Percentiles rank a stretch among this genome's conserved stretches.
These are phyloP conservation scores for Anhinga rufa DNA, from an alignment of 2,113 vertebrate genomes.

Conservation along the genomic window DNA sequence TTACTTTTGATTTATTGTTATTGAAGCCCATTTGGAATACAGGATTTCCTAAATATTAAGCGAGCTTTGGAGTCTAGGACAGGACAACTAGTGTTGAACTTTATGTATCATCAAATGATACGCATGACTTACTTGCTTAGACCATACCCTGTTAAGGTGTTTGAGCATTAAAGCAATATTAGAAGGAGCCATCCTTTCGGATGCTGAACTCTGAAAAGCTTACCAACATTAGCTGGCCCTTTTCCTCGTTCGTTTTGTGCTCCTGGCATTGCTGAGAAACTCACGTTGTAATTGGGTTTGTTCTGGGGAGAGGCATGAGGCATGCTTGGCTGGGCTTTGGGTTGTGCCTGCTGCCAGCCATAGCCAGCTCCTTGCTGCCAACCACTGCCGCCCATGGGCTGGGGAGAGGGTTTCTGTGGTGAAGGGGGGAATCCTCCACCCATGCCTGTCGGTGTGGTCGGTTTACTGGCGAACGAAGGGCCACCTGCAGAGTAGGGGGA, in stretches of 20 bases:
- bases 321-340: conserved; percentile 73
- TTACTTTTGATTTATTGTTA: not conserved
- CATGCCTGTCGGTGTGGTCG: conserved; percentile 89
- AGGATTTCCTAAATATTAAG: not conserved
- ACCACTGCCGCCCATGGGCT: conserved; percentile 75
- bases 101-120: not conserved
- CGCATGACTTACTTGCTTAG: not conserved
- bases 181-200: not conserved
- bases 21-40: not conserved
- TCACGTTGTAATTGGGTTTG: conserved; percentile 95
- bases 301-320: conserved; percentile 91
- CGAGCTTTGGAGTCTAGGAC: not conserved
- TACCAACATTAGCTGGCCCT: conserved; percentile 75
- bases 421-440: conserved; percentile 89
- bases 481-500: conserved; percentile 64
- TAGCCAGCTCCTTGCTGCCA: conserved; percentile 83
- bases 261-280: conserved; percentile 82
- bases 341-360: conserved; percentile 74
- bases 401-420: conserved; percentile 87
- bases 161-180: not conserved
- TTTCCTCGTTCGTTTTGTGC: conserved; percentile 77
- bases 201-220: not conserved
- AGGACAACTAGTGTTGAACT: not conserved
- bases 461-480: conserved; percentile 92
- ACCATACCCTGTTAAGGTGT: not conserved